Conservation (phyloP, 2,113 vertebrate genomes). For the Chiloscyllium plagiosum region DNA sequence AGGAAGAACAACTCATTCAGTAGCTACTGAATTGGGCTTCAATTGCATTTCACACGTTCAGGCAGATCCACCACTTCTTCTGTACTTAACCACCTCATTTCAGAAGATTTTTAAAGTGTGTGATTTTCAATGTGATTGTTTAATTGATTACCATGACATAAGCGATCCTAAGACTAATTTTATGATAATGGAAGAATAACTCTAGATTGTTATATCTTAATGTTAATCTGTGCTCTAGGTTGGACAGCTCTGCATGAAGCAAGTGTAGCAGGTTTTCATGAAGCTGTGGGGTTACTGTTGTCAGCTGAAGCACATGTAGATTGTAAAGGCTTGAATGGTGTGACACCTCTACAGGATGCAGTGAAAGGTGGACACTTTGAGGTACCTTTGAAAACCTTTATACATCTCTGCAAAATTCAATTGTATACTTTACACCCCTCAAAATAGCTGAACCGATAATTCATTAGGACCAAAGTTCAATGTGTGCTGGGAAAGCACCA, state of each 20-base stretch:
- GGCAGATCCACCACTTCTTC: neutral
- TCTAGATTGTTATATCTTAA: neutral
- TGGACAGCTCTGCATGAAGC: conserved; percentile 70
- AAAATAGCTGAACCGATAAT: neutral
- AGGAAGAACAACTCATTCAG: neutral
- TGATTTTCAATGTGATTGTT: neutral
- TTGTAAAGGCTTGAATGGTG: conserved; percentile 49
- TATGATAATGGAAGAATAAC: neutral
- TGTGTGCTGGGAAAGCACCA: neutral
- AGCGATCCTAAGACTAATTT: neutral
- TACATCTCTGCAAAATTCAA: neutral
- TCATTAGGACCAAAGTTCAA: neutral
- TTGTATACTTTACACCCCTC: neutral
- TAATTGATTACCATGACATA: neutral
- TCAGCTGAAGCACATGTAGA: conserved; percentile 67
- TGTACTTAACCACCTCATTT: neutral
- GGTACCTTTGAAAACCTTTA: conserved; percentile 47
- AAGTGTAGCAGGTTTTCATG: conserved; percentile 51
- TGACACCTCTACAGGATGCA: conserved; percentile 69
- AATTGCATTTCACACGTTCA: neutral
- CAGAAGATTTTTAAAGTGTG: neutral
- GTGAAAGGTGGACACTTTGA: conserved; percentile 54
- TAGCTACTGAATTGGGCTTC: neutral
- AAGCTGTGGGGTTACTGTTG: conserved; percentile 54
- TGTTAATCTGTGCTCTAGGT: conserved; percentile 48